A percentile compares a stretch with the other conserved stretches of the same genome.
Evolutionary conservation across 2,113 vertebrate genomes (phyloP).

Genomic region (sheep (Ovis aries)): ARS-UI_Ramb_v3.0 NC_056059.1:74749501-74750000

Average conservation of each 20-base stretch:
- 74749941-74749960: neutral
- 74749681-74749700: neutral
- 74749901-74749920: neutral
- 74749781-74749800: neutral
- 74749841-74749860: neutral
- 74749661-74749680: neutral
- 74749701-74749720: neutral
- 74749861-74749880: fast-evolving
- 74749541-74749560: neutral
- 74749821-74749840: neutral
- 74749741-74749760: neutral
- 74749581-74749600: neutral
- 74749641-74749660: neutral
- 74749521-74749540: neutral
- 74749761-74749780: neutral
- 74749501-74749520: neutral
- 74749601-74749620: neutral
- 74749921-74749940: neutral
- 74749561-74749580: neutral
- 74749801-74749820: neutral
- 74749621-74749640: neutral
- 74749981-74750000: neutral
- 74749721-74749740: neutral
- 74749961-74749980: neutral
- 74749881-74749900: neutral